Evolutionary conservation across 2,888 invertebrate species (phyloP).

Genomic region (Galeruca laticollis): DNA sequence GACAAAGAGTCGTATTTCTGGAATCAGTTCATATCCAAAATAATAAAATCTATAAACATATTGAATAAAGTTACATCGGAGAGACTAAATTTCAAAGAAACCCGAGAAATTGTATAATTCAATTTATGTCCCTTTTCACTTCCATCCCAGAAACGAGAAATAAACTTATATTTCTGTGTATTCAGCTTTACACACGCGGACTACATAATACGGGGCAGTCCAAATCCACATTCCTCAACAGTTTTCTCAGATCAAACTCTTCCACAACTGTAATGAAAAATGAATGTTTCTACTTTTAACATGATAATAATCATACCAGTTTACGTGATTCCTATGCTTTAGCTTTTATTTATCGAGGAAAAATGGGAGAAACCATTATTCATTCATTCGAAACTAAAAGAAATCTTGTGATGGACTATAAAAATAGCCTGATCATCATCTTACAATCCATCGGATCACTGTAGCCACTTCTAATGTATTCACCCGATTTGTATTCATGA

Average conservation of each 20-base stretch:
- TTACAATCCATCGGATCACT: no score
- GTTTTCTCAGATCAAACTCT: background rate
- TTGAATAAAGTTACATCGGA: constrained; percentile 32
- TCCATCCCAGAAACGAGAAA: constrained; percentile 32
- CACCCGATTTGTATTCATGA: no score
- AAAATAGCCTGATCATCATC: no score
- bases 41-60: constrained; percentile 37
- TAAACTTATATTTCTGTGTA: constrained; percentile 37
- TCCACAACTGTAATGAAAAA: background rate
- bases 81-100: constrained; percentile 31
- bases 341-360: no score
- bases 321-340: no score
- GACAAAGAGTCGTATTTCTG: constrained; percentile 27
- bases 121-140: constrained; percentile 37
- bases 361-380: no score
- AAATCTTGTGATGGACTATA: no score
- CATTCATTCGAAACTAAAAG: no score
- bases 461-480: no score
- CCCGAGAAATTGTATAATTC: constrained; percentile 38
- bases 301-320: no score
- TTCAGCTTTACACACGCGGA: constrained; percentile 32
- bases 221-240: background rate
- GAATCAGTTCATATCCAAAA: constrained; percentile 26
- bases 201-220: background rate
- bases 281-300: background rate